Evolutionary conservation across 2,888 invertebrate genomes (phyloP).

Genomic region (Heteromyza rotundicornis): DNA sequence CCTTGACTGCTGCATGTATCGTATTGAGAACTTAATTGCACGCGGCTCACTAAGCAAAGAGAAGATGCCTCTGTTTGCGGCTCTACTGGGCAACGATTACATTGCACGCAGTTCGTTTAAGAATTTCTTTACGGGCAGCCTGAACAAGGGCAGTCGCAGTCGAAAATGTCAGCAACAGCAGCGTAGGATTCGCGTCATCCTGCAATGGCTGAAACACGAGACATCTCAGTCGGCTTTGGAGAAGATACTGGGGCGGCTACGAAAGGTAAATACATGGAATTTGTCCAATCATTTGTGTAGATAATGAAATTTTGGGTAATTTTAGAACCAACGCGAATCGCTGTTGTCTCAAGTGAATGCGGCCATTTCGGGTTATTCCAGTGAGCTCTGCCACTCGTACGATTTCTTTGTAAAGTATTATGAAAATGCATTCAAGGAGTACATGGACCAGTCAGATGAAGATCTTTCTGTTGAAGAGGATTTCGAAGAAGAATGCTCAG

Average conservation of each 20-base stretch:
- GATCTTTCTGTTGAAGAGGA: constrained; percentile 14
- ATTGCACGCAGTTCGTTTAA: constrained; percentile 72
- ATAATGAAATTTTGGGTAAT: background rate
- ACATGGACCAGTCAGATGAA: constrained; percentile 9
- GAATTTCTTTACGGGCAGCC: constrained; percentile 71
- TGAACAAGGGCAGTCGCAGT: constrained; percentile 50
- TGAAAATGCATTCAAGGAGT: constrained; percentile 31
- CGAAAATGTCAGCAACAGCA: constrained; percentile 67
- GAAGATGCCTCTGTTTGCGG: constrained; percentile 79
- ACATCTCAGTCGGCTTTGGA: constrained; percentile 73
- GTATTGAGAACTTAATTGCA: constrained; percentile 71
- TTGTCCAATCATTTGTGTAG: background rate
- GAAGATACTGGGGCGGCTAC: constrained; percentile 71
- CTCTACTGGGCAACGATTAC: constrained; percentile 89
- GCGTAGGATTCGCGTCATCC: constrained; percentile 72
- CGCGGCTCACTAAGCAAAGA: constrained; percentile 71
- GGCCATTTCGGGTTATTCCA: constrained; percentile 71
- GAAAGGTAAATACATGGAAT: constrained; percentile 53
- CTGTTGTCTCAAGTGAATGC: constrained; percentile 68
- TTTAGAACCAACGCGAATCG: constrained; percentile 63
- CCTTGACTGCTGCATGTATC: constrained; percentile 74
- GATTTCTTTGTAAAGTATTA: constrained; percentile 65
- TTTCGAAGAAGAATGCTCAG: constrained; percentile 24
- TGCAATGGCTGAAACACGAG: constrained; percentile 79
- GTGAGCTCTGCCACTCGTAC: constrained; percentile 67